These are phyloP conservation scores for Eurois occulta DNA, from an alignment of 2,888 invertebrate genomes.

Conservation along the genomic window DNA sequence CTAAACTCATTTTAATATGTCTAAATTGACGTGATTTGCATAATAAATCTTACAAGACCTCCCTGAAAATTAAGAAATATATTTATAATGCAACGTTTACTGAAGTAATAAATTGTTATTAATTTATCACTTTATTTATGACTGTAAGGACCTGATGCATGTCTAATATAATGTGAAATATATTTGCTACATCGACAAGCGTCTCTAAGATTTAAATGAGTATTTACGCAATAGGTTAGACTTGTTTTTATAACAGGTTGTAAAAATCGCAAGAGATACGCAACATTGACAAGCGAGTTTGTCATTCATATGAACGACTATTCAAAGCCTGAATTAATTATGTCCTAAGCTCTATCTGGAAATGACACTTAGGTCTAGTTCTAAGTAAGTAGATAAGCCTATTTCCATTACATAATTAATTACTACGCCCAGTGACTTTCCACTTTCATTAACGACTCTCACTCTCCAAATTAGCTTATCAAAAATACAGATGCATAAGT, in stretches of 20 bases:
- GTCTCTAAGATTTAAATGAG: constrained; percentile 49
- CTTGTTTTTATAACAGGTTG: constrained; percentile 58
- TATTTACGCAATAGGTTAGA: constrained; percentile 58
- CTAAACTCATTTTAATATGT: constrained; percentile 13
- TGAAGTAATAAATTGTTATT: constrained; percentile 41
- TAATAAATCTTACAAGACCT: constrained; percentile 27
- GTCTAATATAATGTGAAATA: constrained; percentile 48
- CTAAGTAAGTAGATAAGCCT: constrained; percentile 28
- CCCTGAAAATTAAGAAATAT: constrained; percentile 36
- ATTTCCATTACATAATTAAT: constrained; percentile 48
- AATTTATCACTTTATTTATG: constrained; percentile 43
- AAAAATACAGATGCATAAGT: constrained; percentile 45
- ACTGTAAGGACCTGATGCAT: constrained; percentile 46
- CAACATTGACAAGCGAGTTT: constrained; percentile 44
- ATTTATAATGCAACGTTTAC: constrained; percentile 31
- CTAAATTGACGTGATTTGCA: constrained; percentile 18
- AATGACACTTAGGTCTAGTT: constrained; percentile 34
- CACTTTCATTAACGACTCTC: constrained; percentile 59
- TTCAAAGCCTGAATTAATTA: constrained; percentile 38
- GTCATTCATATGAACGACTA: constrained; percentile 27
- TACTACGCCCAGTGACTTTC: constrained; percentile 44
- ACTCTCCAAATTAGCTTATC: constrained; percentile 49
- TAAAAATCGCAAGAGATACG: constrained; percentile 54
- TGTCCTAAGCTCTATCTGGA: constrained; percentile 21
- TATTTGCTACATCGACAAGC: constrained; percentile 50